phyloP scores from a whole-genome alignment of 2,113 vertebrate genomes.

The Charina bottae region DNA sequence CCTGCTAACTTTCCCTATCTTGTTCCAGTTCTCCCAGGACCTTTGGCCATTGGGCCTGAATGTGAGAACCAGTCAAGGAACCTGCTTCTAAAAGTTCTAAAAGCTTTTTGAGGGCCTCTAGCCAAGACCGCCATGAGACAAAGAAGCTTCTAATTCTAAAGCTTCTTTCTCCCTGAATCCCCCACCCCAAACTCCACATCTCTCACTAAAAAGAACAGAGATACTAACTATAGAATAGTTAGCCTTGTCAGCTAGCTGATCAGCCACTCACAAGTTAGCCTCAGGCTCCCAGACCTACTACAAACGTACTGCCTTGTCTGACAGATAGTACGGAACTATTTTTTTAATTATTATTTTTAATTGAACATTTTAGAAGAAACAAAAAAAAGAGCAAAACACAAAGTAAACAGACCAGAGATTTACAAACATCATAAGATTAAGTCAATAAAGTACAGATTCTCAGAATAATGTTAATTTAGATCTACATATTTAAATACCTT shows the following conservation, averaged over 20 bases:
- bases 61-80: neutral
- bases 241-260: too few species aligned
- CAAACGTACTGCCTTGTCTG: too few species aligned
- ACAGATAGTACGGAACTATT: too few species aligned
- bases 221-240: too few species aligned
- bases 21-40: neutral
- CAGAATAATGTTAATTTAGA: neutral
- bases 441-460: neutral
- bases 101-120: neutral
- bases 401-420: too few species aligned
- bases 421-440: neutral
- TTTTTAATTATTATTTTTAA: too few species aligned
- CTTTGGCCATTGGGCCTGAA: neutral
- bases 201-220: neutral
- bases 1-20: neutral
- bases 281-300: too few species aligned
- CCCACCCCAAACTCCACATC: neutral
- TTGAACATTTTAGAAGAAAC: too few species aligned
- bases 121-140: neutral
- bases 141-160: neutral
- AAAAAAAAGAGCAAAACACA: too few species aligned
- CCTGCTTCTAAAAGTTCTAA: neutral
- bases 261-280: too few species aligned
- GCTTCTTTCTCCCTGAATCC: neutral
- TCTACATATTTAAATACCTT: neutral